These are phyloP conservation scores for Drosophila nigrodunni DNA, from an alignment of 1,140 invertebrate species.

Conservation along the genomic window DNA sequence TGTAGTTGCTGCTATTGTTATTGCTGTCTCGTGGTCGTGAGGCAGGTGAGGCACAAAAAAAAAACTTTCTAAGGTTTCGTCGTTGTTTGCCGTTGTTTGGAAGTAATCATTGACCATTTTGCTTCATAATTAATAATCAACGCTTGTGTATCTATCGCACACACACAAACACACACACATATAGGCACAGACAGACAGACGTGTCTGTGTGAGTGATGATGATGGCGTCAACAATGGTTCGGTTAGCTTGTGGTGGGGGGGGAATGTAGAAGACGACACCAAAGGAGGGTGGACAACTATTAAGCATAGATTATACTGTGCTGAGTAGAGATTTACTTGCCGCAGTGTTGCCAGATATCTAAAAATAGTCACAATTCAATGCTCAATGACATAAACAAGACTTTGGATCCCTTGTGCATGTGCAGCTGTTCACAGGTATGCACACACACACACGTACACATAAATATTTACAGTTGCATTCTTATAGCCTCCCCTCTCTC, in stretches of 20 bases:
- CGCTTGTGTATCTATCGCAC: constrained; percentile 64
- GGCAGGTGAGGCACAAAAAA: constrained; percentile 24
- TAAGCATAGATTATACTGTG: constrained; percentile 13
- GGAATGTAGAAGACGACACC: constrained; percentile 5
- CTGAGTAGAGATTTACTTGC: constrained; percentile 21
- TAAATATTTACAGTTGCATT: constrained; percentile 7
- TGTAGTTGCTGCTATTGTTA: constrained; percentile 2
- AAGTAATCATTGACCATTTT: constrained; percentile 68
- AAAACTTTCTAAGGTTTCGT: constrained; percentile 67
- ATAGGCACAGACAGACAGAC: background rate
- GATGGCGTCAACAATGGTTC: constrained; percentile 11
- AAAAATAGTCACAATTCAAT: background rate
- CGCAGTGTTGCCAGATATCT: constrained; percentile 40
- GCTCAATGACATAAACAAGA: constrained; percentile 16
- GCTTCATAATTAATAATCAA: constrained; percentile 79
- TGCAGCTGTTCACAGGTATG: constrained; percentile 74
- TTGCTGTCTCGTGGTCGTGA: constrained; percentile 4
- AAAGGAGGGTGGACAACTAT: constrained; percentile 34
- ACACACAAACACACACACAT: background rate
- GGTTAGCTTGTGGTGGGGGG: constrained; percentile 1
- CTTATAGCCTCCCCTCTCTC: background rate
- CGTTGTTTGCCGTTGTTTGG: constrained; percentile 36
- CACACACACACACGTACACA: constrained; percentile 22
- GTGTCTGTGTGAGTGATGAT: constrained; percentile 3
- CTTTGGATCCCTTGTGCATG: constrained; percentile 41